Conservation (phyloP, 1,140 invertebrate species). For the Pseudomyrmex sp. region DNA sequence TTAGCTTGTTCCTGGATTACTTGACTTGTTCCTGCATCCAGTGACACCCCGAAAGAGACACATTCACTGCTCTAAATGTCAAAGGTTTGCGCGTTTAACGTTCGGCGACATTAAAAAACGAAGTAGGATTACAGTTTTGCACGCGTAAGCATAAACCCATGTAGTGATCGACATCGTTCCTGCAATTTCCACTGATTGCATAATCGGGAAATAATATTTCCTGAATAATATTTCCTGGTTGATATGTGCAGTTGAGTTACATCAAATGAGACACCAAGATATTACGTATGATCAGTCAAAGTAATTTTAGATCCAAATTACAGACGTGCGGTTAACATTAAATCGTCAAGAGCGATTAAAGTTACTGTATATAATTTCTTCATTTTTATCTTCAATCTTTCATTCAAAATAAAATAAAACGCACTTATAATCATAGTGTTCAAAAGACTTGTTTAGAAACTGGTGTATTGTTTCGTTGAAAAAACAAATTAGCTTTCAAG, state of each 20-base stretch:
- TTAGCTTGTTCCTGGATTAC: slow-evolving; percentile 5
- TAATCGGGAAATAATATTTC: slow-evolving; percentile 16
- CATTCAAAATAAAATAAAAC: too few species aligned
- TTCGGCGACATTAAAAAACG: background rate
- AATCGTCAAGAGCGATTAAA: background rate
- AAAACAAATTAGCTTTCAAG: too few species aligned
- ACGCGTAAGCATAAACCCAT: slow-evolving; percentile 19
- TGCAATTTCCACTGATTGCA: slow-evolving; percentile 39
- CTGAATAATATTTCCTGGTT: slow-evolving; percentile 1
- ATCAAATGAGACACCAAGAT: background rate
- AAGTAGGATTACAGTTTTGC: slow-evolving; percentile 29
- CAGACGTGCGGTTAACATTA: background rate
- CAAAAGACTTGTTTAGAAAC: too few species aligned
- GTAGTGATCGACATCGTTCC: background rate
- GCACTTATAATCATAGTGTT: too few species aligned
- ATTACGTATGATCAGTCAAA: background rate
- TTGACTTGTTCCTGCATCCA: background rate
- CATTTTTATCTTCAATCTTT: background rate
- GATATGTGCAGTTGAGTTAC: slow-evolving; percentile 2
- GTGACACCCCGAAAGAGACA: slow-evolving; percentile 38
- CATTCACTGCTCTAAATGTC: slow-evolving; percentile 36
- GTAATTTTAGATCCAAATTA: background rate
- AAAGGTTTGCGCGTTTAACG: slow-evolving; percentile 24
- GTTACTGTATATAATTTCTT: background rate
- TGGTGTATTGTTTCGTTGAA: too few species aligned